A percentile compares a stretch with the other conserved stretches of the same genome.
phyloP scores from a whole-genome alignment of 1,140 invertebrate species.

The Eciton burchellii region DNA sequence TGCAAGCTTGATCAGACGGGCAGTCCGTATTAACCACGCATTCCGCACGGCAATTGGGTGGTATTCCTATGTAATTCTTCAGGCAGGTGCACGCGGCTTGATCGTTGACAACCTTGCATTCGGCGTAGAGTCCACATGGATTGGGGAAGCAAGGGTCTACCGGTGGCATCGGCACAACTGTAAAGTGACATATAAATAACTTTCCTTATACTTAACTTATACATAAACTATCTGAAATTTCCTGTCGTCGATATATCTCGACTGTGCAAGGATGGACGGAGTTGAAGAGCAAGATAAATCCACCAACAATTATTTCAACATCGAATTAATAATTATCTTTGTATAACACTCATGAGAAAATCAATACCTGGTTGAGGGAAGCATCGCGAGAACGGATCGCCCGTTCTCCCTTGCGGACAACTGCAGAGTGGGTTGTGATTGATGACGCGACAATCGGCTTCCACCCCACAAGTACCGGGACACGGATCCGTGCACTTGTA shows the following conservation, averaged over 20 bases:
- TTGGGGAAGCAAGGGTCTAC: conserved; percentile 83
- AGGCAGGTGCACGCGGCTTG: conserved; percentile 87
- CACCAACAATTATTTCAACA: too few species aligned
- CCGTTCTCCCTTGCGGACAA: conserved; percentile 88
- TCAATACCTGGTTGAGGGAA: conserved; percentile 78
- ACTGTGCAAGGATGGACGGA: too few species aligned
- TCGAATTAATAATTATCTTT: too few species aligned
- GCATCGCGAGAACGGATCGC: conserved; percentile 90
- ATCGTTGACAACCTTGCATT: conserved; percentile 85
- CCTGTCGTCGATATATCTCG: too few species aligned
- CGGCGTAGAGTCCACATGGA: conserved; percentile 86
- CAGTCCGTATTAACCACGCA: conserved; percentile 87
- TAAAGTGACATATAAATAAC: conserved; percentile 59
- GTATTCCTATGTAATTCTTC: conserved; percentile 85
- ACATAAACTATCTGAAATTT: neutral
- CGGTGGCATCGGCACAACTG: conserved; percentile 69
- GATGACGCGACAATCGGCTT: conserved; percentile 91
- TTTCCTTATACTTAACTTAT: conserved; percentile 11
- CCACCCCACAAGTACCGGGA: conserved; percentile 91
- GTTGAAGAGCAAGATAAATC: too few species aligned
- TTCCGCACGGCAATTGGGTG: conserved; percentile 87
- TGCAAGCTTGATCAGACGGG: conserved; percentile 86
- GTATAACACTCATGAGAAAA: conserved; percentile 22
- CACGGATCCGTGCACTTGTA: conserved; percentile 93
- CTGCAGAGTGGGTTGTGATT: conserved; percentile 92